phyloP scores from a whole-genome alignment of 2,888 invertebrate genomes.

The Phymatocera aterrima region DNA sequence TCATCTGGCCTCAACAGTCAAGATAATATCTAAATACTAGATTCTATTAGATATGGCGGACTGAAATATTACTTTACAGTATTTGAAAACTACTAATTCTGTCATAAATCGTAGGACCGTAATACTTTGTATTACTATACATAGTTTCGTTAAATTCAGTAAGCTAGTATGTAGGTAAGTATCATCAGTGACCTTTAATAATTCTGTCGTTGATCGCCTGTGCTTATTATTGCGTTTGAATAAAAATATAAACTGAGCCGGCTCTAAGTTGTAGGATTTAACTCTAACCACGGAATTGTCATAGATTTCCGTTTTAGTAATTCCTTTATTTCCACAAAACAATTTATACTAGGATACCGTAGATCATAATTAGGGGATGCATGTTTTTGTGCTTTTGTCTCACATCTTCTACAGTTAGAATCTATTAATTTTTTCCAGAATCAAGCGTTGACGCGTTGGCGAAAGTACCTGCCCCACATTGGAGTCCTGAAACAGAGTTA shows the following conservation, averaged over 20 bases:
- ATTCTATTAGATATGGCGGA: background rate
- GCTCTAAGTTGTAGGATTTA: background rate
- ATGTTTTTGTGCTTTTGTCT: too few species aligned
- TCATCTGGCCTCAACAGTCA: background rate
- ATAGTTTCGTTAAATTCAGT: slow-evolving; percentile 42
- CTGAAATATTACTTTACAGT: background rate
- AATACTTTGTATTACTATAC: slow-evolving; percentile 6
- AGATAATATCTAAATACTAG: background rate
- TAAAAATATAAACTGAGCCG: background rate
- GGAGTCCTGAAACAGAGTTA: slow-evolving; percentile 65
- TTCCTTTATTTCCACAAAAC: background rate
- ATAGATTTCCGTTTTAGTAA: background rate
- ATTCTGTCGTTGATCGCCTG: background rate
- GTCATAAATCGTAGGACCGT: background rate
- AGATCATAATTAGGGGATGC: background rate
- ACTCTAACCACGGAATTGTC: background rate
- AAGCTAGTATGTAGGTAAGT: slow-evolving; percentile 57
- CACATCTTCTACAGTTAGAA: background rate
- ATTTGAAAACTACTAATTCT: background rate
- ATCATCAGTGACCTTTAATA: slow-evolving; percentile 47
- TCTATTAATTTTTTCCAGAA: slow-evolving; percentile 60
- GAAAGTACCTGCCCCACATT: slow-evolving; percentile 58
- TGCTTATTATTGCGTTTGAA: background rate
- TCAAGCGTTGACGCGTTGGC: slow-evolving; percentile 56
- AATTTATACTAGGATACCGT: background rate